Percentiles rank a stretch among this genome's conserved stretches.
These are phyloP conservation scores for Leptothorax acervorum DNA, from an alignment of 2,888 invertebrate genomes.

Conservation along the genomic window DNA sequence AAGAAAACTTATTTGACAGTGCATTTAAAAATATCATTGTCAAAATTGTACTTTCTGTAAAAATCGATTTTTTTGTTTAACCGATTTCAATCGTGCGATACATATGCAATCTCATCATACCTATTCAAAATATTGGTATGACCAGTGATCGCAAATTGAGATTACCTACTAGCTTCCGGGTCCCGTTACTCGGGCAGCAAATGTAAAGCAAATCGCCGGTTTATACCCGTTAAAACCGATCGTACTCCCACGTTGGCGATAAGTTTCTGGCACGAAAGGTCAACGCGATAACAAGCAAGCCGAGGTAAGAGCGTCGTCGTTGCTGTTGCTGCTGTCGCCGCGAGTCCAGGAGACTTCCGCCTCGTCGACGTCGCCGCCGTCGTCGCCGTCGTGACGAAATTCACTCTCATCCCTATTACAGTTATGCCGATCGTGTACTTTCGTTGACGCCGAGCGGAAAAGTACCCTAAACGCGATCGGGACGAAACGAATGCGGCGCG, in stretches of 20 bases:
- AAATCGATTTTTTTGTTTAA: background rate
- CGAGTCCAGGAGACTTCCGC: constrained; percentile 18
- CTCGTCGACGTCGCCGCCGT: background rate
- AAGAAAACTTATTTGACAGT: background rate
- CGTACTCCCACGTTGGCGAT: constrained; percentile 41
- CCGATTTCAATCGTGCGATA: background rate
- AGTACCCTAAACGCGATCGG: constrained; percentile 79
- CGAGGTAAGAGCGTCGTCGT: background rate
- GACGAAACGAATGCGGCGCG: constrained; percentile 73
- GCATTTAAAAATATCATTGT: background rate
- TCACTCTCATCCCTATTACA: constrained; percentile 73
- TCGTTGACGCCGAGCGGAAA: constrained; percentile 77
- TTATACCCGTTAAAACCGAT: constrained; percentile 26
- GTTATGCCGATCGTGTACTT: constrained; percentile 67
- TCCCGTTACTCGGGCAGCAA: constrained; percentile 22
- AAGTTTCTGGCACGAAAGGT: constrained; percentile 55
- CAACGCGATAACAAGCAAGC: constrained; percentile 35
- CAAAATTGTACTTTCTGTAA: background rate
- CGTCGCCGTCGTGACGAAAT: constrained; percentile 68
- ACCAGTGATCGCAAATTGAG: background rate
- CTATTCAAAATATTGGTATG: background rate
- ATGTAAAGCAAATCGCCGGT: constrained; percentile 29
- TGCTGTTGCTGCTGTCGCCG: background rate
- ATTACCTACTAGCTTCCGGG: background rate
- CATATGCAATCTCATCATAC: background rate